Evolutionary conservation across 2,888 invertebrate genomes (phyloP), one percentile per base, ranked within the genome.

Genomic region (Meliscaeva auricollis): DNA sequence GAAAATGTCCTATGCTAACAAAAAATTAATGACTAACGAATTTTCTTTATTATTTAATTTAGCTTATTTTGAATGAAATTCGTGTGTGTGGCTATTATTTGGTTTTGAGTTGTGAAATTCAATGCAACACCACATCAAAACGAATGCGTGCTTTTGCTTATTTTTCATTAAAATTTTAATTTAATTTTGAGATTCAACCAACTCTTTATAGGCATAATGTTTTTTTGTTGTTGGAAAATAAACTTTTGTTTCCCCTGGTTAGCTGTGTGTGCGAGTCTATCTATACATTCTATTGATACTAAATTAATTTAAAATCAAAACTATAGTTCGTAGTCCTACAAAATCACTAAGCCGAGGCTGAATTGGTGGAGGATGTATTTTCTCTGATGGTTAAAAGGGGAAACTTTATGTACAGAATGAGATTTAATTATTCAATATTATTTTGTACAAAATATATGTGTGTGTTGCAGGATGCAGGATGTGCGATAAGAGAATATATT

Each of bases 141-240:
- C 17, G 15, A 41, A 22, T 26, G 22, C 60, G 20, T 41, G 58
- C 13, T n/a, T 20, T 44, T 64, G 9, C 9, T 58, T 20, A 58
- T 74, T 78, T 78, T 83, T 73, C 68, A 78, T 83, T 83, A 78
- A 83, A 78, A 83, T 78, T 78, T 83, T 41, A 78, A 78, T 77
- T 52, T 44, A 72, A 66, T 82, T 50, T 76, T 22, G 8, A 13
- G 22, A 35, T 38, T 38, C 38, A n/a, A 13, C 8, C 7, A 41
- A 13, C 30, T 54, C 52, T 26, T 52, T 8, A 15, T 8, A 8
- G 5, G 9, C 6, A 15, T 46, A 8, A n/a, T n/a, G n/a, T n/a
- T n/a, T n/a, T 54, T 54, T 54, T 54, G 15, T 54, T 15, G 15
- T 15, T n/a, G n/a, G n/a, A 54, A 30, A 54, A 32, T 30, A 54